Evolutionary conservation across 2,797 vertebrate genomes (phyloP), one percentile per base, ranked within the genome.

Genomic region (Okamejei kenojei): DNA sequence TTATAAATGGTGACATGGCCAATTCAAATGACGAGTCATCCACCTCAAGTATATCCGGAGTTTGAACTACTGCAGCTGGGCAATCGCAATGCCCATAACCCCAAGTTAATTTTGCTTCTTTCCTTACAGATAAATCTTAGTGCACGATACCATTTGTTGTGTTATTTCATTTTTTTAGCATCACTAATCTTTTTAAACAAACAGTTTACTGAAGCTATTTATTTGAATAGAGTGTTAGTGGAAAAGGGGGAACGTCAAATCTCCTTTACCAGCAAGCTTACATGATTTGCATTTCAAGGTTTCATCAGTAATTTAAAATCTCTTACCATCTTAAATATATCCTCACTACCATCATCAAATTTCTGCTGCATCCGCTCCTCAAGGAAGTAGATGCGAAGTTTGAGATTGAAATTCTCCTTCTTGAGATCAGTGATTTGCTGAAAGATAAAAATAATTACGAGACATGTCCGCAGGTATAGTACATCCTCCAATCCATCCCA

Each of bases 371-470:
- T 98, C 84, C 96, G 97, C 94, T 99, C 98, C 95, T 99, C 99
- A 95, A 99, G 96, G 94, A 99, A 99, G 96, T 99, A 99, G 94
- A 99, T 99, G 74, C 99, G 98, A 93, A 99, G 97, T 94, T 99
- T 99, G 94, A 99, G 95, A 95, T 99, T 99, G 94, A 99, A 99
- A 95, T 99, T 99, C 94, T 99, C 99, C 94, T 99, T 99, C 95
- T 99, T 99, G 95, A 99, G 94, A 93, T 98, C 98, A 77, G 97
- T 98, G 95, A 99, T 99, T 98, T 99, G 98, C 98, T 99, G 94
- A 0, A 93, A 95, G 94, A 94, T n/a, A 38, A 8, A 94, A 95
- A 45, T 93, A 77, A 94, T 17, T 11, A 38, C 90, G 73, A 90
- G 82, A 93, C 21, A 32, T n/a, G 68, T 10, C 38, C 29, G 71